Conservation (phyloP, 2,113 vertebrate genomes). For the Oxyura jamaicensis region DNA sequence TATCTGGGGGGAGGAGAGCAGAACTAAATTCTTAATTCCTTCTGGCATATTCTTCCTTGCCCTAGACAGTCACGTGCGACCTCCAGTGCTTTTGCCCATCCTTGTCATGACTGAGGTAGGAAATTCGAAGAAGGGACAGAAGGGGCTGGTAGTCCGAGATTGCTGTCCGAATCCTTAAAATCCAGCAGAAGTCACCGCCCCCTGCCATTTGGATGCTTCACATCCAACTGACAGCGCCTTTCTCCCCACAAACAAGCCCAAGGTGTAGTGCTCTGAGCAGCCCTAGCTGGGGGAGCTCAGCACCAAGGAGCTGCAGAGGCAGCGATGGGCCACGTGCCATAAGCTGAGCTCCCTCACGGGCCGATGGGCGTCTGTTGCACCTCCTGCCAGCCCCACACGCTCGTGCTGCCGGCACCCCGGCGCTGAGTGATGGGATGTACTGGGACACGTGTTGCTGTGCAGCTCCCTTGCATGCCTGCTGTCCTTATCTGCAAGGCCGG, state of each 20-base stretch:
- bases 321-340: accelerated
- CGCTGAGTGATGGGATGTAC: not conserved
- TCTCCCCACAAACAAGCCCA: accelerated
- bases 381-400: not conserved
- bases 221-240: not conserved
- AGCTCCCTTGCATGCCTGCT: not conserved
- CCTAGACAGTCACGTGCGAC: accelerated
- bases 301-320: not conserved
- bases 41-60: not conserved
- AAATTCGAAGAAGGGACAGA: not conserved
- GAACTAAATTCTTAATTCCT: not conserved
- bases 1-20: not conserved
- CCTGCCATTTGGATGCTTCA: not conserved
- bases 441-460: not conserved
- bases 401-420: not conserved
- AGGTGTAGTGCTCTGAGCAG: not conserved
- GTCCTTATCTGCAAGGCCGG: not conserved
- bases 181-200: not conserved
- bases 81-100: not conserved
- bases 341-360: not conserved
- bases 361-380: not conserved
- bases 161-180: not conserved
- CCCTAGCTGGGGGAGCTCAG: not conserved
- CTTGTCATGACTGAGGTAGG: not conserved
- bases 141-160: not conserved